These are phyloP conservation scores for Xylocampa areola DNA, from an alignment of 2,888 invertebrate genomes.

Conservation along the genomic window DNA sequence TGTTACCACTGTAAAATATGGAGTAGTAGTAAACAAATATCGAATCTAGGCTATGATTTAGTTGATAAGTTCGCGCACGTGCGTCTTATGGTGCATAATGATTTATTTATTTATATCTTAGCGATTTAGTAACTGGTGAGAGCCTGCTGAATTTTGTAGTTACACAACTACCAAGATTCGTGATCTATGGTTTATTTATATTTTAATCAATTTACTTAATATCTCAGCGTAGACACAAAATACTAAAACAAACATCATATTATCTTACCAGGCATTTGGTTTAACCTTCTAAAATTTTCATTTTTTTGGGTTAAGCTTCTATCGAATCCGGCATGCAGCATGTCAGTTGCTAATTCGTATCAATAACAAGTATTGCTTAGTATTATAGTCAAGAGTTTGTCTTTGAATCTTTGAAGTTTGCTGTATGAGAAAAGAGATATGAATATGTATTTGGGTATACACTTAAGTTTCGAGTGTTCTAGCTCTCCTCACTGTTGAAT, in stretches of 20 bases:
- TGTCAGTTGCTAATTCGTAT: conserved; percentile 26
- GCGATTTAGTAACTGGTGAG: conserved; percentile 20
- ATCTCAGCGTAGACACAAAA: no score
- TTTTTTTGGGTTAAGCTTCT: neutral
- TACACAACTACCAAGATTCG: neutral
- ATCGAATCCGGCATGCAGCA: neutral
- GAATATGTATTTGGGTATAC: conserved; percentile 5
- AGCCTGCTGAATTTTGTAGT: neutral
- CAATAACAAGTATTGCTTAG: conserved; percentile 54
- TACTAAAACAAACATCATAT: no score
- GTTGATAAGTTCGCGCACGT: conserved; percentile 59
- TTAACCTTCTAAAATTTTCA: no score
- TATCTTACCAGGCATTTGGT: no score
- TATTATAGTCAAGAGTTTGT: conserved; percentile 49
- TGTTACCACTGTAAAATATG: conserved; percentile 54
- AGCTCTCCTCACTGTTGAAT: neutral
- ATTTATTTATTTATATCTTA: conserved; percentile 58
- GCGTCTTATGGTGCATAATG: conserved; percentile 79
- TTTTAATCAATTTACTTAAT: no score
- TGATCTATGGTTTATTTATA: no score
- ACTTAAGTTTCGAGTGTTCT: conserved; percentile 6
- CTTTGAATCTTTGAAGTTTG: conserved; percentile 43
- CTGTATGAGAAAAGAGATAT: conserved; percentile 17
- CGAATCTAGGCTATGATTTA: conserved; percentile 82
- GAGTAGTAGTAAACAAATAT: conserved; percentile 54